Conservation (phyloP, 2,113 vertebrate species). For the Jaculus jaculus region DNA sequence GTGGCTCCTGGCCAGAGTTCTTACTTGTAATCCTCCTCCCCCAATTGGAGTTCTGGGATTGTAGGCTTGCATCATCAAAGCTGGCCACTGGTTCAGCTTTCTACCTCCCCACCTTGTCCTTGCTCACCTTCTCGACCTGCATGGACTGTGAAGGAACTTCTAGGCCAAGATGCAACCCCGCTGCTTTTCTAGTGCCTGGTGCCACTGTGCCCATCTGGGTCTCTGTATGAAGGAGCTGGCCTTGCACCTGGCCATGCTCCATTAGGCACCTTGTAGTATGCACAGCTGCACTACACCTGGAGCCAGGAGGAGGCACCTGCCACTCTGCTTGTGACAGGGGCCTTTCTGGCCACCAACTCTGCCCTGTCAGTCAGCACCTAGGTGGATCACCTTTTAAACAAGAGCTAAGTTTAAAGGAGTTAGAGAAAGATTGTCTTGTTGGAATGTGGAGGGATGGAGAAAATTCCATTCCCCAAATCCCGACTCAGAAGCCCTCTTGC, state of each 20-base stretch:
- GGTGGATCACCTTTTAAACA: not conserved
- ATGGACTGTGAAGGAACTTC: rapidly evolving
- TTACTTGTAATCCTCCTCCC: not conserved
- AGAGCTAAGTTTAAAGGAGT: not conserved
- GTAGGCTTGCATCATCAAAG: not conserved
- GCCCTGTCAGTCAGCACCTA: not conserved
- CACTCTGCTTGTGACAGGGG: not conserved
- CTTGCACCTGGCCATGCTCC: not conserved
- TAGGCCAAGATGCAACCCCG: not conserved
- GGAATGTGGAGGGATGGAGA: not conserved
- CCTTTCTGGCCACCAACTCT: not conserved
- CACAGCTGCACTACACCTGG: no score
- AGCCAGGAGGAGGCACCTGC: not conserved
- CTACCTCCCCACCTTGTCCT: not conserved
- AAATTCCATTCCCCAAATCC: not conserved
- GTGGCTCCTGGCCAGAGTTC: not conserved
- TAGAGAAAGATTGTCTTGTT: not conserved
- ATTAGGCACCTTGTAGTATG: not conserved
- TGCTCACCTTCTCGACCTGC: no score
- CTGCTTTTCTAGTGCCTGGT: no score
- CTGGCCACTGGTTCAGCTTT: not conserved
- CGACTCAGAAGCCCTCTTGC: not conserved
- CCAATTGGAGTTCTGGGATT: not conserved
- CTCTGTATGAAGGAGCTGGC: not conserved
- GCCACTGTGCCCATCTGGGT: not conserved